phyloP scores from a whole-genome alignment of 2,888 invertebrate genomes.

The Molanna angustata region DNA sequence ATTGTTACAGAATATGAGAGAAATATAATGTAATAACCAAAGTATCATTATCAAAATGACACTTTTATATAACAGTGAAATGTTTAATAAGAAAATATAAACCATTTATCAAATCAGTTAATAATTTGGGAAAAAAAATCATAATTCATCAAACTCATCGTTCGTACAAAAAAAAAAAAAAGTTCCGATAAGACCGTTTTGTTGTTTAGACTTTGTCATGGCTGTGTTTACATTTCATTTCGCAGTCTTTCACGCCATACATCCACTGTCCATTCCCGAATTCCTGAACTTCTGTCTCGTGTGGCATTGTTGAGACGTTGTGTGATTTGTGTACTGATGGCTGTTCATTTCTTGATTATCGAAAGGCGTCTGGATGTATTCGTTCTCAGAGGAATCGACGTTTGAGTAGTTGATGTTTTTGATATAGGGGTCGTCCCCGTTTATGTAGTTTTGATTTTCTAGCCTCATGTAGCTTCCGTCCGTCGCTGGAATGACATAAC shows the following conservation, averaged over 20 bases:
- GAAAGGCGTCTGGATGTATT: conserved; percentile 55
- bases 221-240: neutral
- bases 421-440: conserved; percentile 48
- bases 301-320: conserved; percentile 50
- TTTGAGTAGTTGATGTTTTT: conserved; percentile 52
- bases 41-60: too few relatives aligned
- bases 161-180: too few relatives aligned
- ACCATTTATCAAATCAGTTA: too few relatives aligned
- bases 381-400: conserved; percentile 52
- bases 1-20: too few relatives aligned
- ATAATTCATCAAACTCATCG: too few relatives aligned
- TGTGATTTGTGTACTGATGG: conserved; percentile 35
- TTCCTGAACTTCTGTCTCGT: conserved; percentile 56
- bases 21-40: too few relatives aligned
- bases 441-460: conserved; percentile 37
- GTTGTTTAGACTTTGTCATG: conserved; percentile 10
- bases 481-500: conserved; percentile 18
- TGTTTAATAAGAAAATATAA: too few relatives aligned
- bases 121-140: too few relatives aligned
- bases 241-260: conserved; percentile 53
- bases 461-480: conserved; percentile 27
- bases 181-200: neutral
- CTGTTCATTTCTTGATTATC: conserved; percentile 41
- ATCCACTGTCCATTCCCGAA: conserved; percentile 58
- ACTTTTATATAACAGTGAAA: too few relatives aligned